phyloP scores from a whole-genome alignment of 2,888 invertebrate genomes.

The Hipparchia semele region DNA sequence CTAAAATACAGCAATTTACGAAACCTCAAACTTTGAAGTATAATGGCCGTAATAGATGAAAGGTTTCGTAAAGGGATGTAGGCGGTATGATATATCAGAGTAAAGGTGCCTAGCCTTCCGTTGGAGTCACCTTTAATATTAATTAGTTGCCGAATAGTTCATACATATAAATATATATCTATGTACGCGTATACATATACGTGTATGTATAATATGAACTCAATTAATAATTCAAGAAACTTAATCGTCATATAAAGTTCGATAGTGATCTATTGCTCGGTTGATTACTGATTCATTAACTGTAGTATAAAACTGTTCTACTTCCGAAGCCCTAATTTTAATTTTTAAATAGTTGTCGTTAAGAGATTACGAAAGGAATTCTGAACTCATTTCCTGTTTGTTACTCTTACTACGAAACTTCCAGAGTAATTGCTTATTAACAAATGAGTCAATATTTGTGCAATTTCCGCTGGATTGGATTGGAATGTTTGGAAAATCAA shows the following conservation, averaged over 20 bases:
- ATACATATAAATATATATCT: not conserved
- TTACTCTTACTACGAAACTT: not conserved
- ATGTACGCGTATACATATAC: too few relatives aligned
- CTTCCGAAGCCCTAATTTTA: not conserved
- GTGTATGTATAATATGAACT: not conserved
- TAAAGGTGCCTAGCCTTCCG: not conserved
- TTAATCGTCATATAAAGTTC: too few relatives aligned
- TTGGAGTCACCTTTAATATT: not conserved
- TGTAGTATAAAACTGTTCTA: not conserved
- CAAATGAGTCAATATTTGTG: conserved; percentile 3
- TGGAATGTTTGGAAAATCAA: not conserved
- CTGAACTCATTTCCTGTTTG: not conserved
- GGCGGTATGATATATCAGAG: conserved; percentile 18
- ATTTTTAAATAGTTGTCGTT: not conserved
- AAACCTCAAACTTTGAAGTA: conserved; percentile 15
- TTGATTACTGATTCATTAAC: too few relatives aligned
- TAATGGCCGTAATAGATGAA: conserved; percentile 18
- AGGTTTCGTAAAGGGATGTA: conserved; percentile 23
- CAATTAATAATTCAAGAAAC: not conserved
- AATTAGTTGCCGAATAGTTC: not conserved
- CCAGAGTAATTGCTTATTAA: not conserved
- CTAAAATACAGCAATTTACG: conserved; percentile 24
- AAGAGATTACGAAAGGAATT: not conserved
- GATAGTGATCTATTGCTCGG: too few relatives aligned
- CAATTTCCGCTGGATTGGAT: not conserved